phyloP scores from a whole-genome alignment of 2,797 vertebrate genomes.

The Clarias pachynema region DNA sequence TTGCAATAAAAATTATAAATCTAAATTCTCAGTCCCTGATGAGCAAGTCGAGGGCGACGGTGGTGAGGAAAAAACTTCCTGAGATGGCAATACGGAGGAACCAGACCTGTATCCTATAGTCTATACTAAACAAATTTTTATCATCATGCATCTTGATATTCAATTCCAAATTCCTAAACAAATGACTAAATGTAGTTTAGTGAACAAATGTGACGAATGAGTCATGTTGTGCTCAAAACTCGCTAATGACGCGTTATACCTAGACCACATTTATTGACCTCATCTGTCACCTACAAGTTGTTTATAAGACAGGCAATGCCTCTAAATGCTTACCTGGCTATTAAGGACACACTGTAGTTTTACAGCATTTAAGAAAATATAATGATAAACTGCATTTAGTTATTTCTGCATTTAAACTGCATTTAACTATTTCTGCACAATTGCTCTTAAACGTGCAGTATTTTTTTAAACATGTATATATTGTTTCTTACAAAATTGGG shows the following conservation, averaged over 20 bases:
- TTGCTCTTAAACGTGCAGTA: neutral
- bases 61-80: too few species aligned
- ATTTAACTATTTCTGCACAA: too few species aligned
- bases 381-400: neutral
- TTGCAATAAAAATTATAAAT: too few species aligned
- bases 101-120: too few species aligned
- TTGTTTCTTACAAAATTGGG: neutral
- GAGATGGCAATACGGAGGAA: too few species aligned
- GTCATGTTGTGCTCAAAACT: neutral
- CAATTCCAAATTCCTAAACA: neutral
- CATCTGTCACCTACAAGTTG: neutral
- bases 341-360: too few species aligned
- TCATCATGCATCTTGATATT: neutral
- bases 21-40: too few species aligned
- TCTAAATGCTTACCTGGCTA: too few species aligned
- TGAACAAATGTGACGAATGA: neutral
- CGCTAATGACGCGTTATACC: neutral
- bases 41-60: too few species aligned
- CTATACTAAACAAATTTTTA: neutral
- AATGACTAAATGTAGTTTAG: neutral
- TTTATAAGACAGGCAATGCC: neutral
- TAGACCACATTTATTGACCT: neutral
- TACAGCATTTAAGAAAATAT: neutral
- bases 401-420: neutral
- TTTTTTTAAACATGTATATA: neutral